These are phyloP conservation scores for Nymphalis c-album DNA, from an alignment of 2,888 invertebrate species.

Conservation along the genomic window DNA sequence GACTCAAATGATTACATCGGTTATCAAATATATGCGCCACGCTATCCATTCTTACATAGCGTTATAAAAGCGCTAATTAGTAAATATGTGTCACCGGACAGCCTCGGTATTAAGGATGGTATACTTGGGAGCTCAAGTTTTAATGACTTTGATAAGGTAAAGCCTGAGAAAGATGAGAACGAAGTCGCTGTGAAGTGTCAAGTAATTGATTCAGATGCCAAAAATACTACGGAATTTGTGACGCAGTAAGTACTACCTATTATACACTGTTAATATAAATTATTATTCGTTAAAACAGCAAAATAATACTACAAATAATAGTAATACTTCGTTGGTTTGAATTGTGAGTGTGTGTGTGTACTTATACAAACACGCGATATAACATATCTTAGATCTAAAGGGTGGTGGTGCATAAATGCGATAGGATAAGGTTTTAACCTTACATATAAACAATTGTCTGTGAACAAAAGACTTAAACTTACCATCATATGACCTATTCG, in stretches of 20 bases:
- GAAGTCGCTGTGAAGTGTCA: constrained; percentile 66
- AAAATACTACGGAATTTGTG: constrained; percentile 57
- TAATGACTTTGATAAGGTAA: constrained; percentile 57
- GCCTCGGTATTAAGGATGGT: constrained; percentile 52
- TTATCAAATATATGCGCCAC: constrained; percentile 59
- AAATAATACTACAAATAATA: no score
- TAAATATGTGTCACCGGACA: constrained; percentile 62
- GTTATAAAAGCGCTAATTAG: constrained; percentile 60
- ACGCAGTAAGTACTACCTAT: constrained; percentile 59
- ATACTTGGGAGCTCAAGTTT: constrained; percentile 47
- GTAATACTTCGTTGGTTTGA: no score
- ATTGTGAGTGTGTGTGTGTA: no score
- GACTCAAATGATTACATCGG: constrained; percentile 61
- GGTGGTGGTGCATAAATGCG: no score
- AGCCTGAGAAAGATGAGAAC: constrained; percentile 59
- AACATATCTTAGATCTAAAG: no score
- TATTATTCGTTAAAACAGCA: neutral
- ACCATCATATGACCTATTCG: no score
- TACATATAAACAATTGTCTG: no score
- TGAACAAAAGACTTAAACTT: no score
- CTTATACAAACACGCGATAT: no score
- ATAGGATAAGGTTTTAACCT: no score
- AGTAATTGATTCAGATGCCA: constrained; percentile 52
- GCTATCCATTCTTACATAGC: constrained; percentile 66
- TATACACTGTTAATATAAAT: neutral